A percentile compares a stretch with the other conserved stretches of the same genome.
Evolutionary conservation across 2,797 vertebrate genomes (phyloP).

Genomic region (Myotis pilosus): DNA sequence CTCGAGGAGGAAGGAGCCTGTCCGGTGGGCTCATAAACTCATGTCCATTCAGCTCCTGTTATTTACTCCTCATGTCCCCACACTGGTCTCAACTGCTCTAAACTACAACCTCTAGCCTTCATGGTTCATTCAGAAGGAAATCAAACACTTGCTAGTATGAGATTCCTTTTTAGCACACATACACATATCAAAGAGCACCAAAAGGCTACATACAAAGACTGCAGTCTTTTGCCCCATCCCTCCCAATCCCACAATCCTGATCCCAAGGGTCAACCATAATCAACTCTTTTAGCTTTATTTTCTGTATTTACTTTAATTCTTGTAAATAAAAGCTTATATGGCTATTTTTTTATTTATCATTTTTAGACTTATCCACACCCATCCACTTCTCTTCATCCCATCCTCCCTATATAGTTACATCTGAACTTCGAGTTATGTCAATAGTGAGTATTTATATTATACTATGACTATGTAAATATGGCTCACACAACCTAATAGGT

Average conservation of each 20-base stretch:
- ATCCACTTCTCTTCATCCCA: neutral
- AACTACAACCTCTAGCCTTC: neutral
- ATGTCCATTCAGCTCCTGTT: neutral
- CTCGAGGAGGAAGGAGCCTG: neutral
- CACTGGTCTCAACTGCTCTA: neutral
- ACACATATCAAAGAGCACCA: neutral
- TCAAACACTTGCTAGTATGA: neutral
- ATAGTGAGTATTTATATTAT: slow-evolving; percentile 35
- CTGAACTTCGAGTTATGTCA: slow-evolving; percentile 22
- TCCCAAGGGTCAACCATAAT: neutral
- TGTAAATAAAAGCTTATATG: neutral
- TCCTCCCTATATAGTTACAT: slow-evolving; percentile 34
- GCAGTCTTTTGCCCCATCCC: neutral
- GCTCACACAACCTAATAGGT: neutral
- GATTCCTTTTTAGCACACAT: neutral
- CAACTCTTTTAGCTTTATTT: slow-evolving; percentile 33
- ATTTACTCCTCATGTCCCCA: neutral
- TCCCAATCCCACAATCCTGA: neutral
- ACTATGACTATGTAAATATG: slow-evolving; percentile 29
- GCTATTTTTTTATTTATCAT: slow-evolving; percentile 65
- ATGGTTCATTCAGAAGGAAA: neutral
- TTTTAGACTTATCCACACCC: slow-evolving; percentile 58
- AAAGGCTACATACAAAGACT: neutral
- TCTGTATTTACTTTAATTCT: slow-evolving; percentile 16
- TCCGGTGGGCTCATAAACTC: neutral